Conservation (phyloP, 2,113 vertebrate genomes). For the Pycnonotus jocosus region DNA sequence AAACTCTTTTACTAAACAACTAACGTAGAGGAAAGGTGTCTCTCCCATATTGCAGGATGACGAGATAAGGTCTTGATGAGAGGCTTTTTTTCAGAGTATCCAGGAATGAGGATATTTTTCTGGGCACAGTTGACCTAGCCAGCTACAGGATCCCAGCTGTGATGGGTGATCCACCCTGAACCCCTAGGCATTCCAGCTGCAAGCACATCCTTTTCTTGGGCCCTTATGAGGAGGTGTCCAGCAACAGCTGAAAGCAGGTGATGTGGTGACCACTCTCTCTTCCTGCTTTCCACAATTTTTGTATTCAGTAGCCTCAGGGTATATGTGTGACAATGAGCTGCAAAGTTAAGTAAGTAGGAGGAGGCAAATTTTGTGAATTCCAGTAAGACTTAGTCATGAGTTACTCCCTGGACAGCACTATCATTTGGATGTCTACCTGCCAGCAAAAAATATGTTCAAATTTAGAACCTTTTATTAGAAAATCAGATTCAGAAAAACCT, state of each 20-base stretch:
- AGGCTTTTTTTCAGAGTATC: not conserved
- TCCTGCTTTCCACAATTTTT: not conserved
- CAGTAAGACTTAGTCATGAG: not conserved
- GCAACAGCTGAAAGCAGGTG: not conserved
- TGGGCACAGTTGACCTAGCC: not conserved
- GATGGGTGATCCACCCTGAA: not conserved
- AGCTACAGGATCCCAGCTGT: not conserved
- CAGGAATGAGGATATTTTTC: not conserved
- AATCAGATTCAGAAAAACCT: not conserved
- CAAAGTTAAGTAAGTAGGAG: not conserved
- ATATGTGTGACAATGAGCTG: not conserved
- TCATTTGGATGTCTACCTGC: not conserved
- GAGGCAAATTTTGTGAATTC: not conserved
- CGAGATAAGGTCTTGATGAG: not conserved
- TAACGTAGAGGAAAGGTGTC: not conserved
- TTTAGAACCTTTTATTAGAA: not conserved
- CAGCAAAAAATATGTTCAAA: not conserved
- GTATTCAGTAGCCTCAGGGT: not conserved
- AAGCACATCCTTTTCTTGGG: not conserved
- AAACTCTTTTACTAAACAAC: not conserved
- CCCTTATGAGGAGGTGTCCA: not conserved
- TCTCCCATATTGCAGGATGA: not conserved
- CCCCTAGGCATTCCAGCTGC: rapidly evolving
- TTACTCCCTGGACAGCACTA: not conserved
- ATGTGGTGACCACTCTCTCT: not conserved